Evolutionary conservation across 2,797 vertebrate species (phyloP).

Genomic region (Botia almorhae): DNA sequence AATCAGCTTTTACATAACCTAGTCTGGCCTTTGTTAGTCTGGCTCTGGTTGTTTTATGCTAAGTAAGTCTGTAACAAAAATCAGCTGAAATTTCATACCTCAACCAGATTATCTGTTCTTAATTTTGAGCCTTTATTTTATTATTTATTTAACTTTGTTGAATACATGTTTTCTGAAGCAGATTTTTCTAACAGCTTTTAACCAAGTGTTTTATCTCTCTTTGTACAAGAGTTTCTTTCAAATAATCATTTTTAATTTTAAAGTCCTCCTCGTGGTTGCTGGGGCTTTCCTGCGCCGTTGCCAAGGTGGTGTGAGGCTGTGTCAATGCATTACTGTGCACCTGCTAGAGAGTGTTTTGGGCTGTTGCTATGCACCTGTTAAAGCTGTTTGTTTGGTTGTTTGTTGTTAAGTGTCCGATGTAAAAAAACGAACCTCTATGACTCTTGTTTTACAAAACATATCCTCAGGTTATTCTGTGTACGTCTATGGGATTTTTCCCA

Average conservation of each 20-base stretch:
- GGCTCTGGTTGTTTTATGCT: background rate
- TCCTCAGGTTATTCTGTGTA: no score
- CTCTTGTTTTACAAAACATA: no score
- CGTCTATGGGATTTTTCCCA: no score
- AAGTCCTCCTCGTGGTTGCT: background rate
- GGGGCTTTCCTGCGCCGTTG: background rate
- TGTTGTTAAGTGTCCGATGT: background rate
- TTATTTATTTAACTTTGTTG: background rate
- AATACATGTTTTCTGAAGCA: no score
- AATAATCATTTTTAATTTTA: background rate
- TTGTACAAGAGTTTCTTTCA: no score
- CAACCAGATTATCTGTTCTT: background rate
- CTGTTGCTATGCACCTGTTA: background rate
- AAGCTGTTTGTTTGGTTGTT: background rate
- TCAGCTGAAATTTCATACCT: background rate
- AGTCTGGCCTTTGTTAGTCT: background rate
- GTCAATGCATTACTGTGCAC: no score
- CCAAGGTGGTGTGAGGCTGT: no score
- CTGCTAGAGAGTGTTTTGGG: background rate
- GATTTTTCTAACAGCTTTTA: no score
- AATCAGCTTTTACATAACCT: background rate
- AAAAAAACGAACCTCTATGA: no score
- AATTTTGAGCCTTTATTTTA: background rate
- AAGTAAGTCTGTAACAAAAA: background rate
- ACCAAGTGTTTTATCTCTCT: no score